phyloP scores from a whole-genome alignment of 2,797 vertebrate species.

The Pempheris klunzingeri region DNA sequence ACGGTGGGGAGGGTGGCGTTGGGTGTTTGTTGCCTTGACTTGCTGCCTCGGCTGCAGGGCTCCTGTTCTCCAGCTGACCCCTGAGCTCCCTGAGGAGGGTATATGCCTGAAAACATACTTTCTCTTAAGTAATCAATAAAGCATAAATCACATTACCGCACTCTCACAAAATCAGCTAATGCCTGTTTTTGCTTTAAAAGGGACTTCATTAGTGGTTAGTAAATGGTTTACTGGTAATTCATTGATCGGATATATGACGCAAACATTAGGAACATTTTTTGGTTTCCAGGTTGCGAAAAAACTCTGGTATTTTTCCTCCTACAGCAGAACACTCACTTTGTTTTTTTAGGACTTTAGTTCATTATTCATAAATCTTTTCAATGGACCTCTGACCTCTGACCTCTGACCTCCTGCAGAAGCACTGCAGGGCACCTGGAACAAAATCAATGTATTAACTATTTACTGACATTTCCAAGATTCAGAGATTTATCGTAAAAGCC shows the following conservation, averaged over 20 bases:
- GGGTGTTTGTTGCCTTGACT: too few species aligned
- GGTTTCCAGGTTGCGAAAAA: not conserved
- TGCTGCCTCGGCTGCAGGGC: constrained; percentile 10
- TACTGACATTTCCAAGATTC: constrained; percentile 12
- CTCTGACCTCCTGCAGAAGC: constrained; percentile 9
- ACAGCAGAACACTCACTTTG: not conserved
- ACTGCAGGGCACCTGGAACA: constrained; percentile 7
- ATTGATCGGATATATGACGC: not conserved
- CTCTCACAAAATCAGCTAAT: not conserved
- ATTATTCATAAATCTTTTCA: not conserved
- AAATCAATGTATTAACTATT: not conserved
- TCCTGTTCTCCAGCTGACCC: constrained; percentile 5
- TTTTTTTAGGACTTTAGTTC: not conserved
- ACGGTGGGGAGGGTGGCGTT: too few species aligned
- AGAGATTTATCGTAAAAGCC: not conserved
- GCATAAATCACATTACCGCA: not conserved
- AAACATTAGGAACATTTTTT: not conserved
- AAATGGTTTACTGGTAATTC: not conserved
- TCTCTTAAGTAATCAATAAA: constrained; percentile 13
- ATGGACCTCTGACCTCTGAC: constrained; percentile 12
- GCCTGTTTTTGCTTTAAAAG: too few species aligned
- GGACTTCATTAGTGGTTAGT: not conserved
- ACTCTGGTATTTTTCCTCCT: not conserved
- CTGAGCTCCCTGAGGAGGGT: constrained; percentile 12
- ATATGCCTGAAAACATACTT: not conserved